Evolutionary conservation across 2,888 invertebrate species (phyloP).

Genomic region (Escarpia spicata): DNA sequence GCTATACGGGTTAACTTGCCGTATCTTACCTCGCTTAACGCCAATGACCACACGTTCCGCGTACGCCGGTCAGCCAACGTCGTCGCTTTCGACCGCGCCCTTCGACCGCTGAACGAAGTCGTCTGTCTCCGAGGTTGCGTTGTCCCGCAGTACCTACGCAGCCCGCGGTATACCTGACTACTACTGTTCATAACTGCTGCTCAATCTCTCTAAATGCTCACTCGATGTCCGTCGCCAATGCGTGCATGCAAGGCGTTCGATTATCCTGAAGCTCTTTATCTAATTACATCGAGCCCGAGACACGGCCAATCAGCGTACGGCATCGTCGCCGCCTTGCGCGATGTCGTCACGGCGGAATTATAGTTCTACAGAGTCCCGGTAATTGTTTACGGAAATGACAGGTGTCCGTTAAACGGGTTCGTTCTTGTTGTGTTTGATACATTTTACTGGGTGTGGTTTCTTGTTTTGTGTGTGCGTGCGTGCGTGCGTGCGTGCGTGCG

Average conservation of each 20-base stretch:
- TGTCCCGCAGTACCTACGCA: not conserved
- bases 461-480: too few relatives aligned
- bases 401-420: conserved; percentile 5
- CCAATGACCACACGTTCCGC: not conserved
- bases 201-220: not conserved
- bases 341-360: conserved; percentile 4
- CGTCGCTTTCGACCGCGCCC: not conserved
- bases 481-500: too few relatives aligned
- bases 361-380: not conserved
- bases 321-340: not conserved
- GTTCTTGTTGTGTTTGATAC: not conserved
- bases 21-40: not conserved
- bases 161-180: not conserved
- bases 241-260: not conserved
- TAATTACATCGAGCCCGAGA: not conserved
- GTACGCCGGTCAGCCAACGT: not conserved
- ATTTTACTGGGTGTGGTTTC: not conserved
- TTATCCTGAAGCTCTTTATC: conserved; percentile 13
- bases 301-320: not conserved
- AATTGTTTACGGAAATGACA: not conserved
- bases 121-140: not conserved
- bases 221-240: not conserved
- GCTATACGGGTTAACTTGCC: not conserved
- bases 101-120: not conserved
- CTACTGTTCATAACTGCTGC: not conserved